A percentile compares a stretch with the other conserved stretches of the same genome.
Evolutionary conservation across 2,797 vertebrate species (phyloP).

Genomic region (Argentina silus): DNA sequence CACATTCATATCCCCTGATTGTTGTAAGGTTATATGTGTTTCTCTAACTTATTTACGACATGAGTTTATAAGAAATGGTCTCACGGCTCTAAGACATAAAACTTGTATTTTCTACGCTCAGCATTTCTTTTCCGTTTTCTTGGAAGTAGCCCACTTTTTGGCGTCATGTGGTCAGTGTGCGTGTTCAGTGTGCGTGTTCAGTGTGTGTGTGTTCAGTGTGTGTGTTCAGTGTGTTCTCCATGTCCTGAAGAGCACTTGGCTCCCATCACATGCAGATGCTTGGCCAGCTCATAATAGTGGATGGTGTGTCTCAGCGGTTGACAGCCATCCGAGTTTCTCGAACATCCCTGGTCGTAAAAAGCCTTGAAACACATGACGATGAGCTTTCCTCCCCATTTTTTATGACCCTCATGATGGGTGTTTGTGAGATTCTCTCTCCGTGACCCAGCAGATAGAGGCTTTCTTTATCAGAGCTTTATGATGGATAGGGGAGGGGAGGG

Average conservation of each 20-base stretch:
- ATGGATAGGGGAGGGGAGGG: constrained; percentile 1
- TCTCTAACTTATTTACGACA: not conserved
- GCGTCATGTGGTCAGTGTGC: not conserved
- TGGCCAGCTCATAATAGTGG: constrained; percentile 9
- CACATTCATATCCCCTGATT: not conserved
- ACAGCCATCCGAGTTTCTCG: not conserved
- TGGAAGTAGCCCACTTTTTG: not conserved
- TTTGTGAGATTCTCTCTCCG: constrained; percentile 41
- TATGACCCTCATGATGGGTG: constrained; percentile 31
- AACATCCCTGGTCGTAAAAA: constrained; percentile 16
- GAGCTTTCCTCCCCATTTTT: constrained; percentile 28
- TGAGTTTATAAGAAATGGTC: not conserved
- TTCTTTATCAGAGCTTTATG: constrained; percentile 61
- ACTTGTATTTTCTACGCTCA: constrained; percentile 3
- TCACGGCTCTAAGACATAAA: too few relatives aligned
- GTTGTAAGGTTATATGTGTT: not conserved
- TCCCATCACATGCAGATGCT: constrained; percentile 9
- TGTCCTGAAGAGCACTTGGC: constrained; percentile 16
- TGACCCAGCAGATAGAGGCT: constrained; percentile 55
- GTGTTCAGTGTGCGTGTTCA: not conserved
- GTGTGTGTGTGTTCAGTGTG: not conserved
- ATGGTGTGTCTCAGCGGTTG: constrained; percentile 10
- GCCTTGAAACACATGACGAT: constrained; percentile 12
- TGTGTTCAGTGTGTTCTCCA: not conserved
- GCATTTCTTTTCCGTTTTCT: constrained; percentile 25